These are phyloP conservation scores for Pterois miles DNA, from an alignment of 2,797 vertebrate genomes.

Conservation along the genomic window DNA sequence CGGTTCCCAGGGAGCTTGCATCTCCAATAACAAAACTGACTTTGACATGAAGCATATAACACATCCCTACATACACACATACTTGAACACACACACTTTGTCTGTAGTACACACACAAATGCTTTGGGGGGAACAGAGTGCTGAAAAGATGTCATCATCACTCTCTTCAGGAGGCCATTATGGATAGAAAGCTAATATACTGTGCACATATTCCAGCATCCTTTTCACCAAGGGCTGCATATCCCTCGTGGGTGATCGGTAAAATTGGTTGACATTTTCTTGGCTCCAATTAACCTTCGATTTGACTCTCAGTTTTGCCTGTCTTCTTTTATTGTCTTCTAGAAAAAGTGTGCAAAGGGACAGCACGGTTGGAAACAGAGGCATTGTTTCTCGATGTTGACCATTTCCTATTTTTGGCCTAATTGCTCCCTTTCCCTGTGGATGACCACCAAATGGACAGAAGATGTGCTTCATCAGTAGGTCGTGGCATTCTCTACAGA, in stretches of 20 bases:
- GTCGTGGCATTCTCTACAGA: constrained; percentile 59
- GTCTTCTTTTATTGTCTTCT: constrained; percentile 81
- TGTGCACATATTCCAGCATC: constrained; percentile 67
- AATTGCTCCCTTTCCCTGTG: constrained; percentile 72
- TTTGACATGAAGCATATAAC: constrained; percentile 73
- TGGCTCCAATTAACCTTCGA: constrained; percentile 85
- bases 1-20: constrained; percentile 56
- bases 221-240: constrained; percentile 73
- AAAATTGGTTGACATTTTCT: constrained; percentile 83
- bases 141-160: constrained; percentile 80
- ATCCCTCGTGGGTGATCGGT: constrained; percentile 80
- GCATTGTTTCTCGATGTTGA: constrained; percentile 68
- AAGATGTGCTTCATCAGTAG: constrained; percentile 55
- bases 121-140: constrained; percentile 65
- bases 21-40: constrained; percentile 61
- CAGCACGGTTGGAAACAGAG: constrained; percentile 51
- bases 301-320: constrained; percentile 83
- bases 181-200: constrained; percentile 73
- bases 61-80: constrained; percentile 48
- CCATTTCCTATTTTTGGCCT: constrained; percentile 55
- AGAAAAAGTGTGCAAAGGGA: constrained; percentile 54
- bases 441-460: constrained; percentile 60
- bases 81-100: constrained; percentile 25
- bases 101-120: constrained; percentile 49
- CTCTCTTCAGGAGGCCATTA: constrained; percentile 82